Evolutionary conservation across 2,888 invertebrate genomes (phyloP), one percentile per base, ranked within the genome.

Genomic region (Heliconius hortense): DNA sequence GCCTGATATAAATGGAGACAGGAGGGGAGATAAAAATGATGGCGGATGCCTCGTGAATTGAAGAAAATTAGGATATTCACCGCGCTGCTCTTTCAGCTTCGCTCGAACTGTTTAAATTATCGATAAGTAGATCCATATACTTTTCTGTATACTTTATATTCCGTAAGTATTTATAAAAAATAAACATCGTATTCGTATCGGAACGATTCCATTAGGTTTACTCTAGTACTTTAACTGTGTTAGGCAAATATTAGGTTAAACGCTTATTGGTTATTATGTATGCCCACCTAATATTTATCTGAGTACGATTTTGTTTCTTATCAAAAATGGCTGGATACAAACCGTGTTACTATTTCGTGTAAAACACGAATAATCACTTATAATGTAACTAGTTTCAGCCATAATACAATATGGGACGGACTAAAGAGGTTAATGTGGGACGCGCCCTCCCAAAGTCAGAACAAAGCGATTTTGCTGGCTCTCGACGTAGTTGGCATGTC

Each of bases 11-110:
- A 92, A 93, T 90, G 89, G 87, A 88, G 88, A 89, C 90, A 89
- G 85, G 89, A 89, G 91, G 91, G 91, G 90, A 91, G 92, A 93
- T 92, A 92, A 93, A 92, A 92, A 92, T 92, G 91, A 93, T 90
- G 92, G 91, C 90, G 92, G 91, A 92, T 91, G 91, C 89, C 85
- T 83, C 84, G 88, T 89, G 90, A 92, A 93, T 91, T 88, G 86
- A 88, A 89, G 84, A 89, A 91, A 93, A 93, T 93, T 92, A 93
- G 90, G 88, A 89, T 90, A 91, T 91, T 91, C 88, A 88, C 89
- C 89, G 87, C 88, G 86, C 81, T 84, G 87, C 87, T 88, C 90
- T 88, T 90, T 87, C 85, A 87, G 86, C 81, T 85, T 81, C 82
- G 80, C 76, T 77, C 77, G 72, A 87, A 85, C 87, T 88, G 86